Conservation (phyloP, 2,113 vertebrate genomes). For the Capricornis sumatraensis region DNA sequence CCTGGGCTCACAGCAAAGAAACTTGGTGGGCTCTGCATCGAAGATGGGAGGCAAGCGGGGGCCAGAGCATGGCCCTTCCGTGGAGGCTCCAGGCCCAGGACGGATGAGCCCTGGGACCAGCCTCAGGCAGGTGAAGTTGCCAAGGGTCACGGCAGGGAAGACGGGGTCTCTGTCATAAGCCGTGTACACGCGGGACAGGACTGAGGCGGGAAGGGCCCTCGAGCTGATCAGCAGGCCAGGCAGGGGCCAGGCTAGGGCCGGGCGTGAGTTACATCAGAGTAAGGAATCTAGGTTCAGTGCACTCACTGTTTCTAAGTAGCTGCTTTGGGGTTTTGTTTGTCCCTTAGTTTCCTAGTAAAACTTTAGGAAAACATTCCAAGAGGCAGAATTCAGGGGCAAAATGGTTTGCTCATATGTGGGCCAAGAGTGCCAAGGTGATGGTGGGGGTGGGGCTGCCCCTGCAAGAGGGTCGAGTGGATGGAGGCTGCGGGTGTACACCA, state of each 20-base stretch:
- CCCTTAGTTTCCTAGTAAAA: constrained; percentile 42
- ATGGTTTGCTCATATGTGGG: background rate
- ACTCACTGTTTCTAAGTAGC: background rate
- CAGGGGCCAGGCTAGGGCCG: background rate
- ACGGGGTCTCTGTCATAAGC: background rate
- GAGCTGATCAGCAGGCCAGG: background rate
- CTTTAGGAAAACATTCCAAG: constrained; percentile 27
- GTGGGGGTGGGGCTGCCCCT: background rate
- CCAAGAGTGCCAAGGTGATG: background rate
- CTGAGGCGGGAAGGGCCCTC: background rate
- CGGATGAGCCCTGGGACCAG: background rate
- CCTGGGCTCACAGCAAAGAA: background rate
- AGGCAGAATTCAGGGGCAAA: background rate
- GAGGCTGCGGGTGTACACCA: background rate
- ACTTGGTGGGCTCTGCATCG: background rate
- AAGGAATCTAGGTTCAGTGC: background rate
- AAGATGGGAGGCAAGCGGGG: background rate
- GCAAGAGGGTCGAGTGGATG: background rate
- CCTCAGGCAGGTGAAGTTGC: background rate
- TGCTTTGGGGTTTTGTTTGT: constrained; percentile 17
- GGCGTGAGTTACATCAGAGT: background rate
- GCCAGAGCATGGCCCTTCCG: accelerated
- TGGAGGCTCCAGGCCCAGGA: background rate
- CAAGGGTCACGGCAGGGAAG: background rate
- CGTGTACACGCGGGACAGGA: accelerated